Evolutionary conservation across 2,888 invertebrate species (phyloP), one percentile per base, ranked within the genome.

Genomic region (Tenthredo amoena): DNA sequence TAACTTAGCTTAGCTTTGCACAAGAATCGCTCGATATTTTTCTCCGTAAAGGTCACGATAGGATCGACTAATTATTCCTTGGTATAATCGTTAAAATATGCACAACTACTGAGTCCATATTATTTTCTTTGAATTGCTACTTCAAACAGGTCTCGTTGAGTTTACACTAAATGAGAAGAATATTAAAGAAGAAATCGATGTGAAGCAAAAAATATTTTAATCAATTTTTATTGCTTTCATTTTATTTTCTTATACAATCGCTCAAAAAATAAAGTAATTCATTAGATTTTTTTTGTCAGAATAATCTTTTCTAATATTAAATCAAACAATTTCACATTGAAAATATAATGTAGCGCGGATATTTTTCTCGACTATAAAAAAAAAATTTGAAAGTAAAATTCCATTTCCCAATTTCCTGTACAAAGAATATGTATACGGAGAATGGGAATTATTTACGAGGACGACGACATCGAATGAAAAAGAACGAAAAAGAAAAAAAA

Each of bases 51-150:
- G 68, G 68, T 83, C 68, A 47, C 65, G 83, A 83, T 62, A 62
- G 40, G 83, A 83, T 83, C 83, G 83, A 68, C 83, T 47, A 83
- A 83, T 83, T 68, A 83, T 83, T 83, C 71, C 83, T 71, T 18
- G 71, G 83, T 47, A 77, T 55, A 68, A 83, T 83, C 68, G 68
- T 71, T 68, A 47, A 68, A 68, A 83, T 83, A 83, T 83, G 71
- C n/a, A 71, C 43, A 34, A n/a, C n/a, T 21, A 9, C 40, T 58
- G 21, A n/a, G 10, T 34, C 55, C 50, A 62, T 81, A 81, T 55
- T 18, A 31, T 40, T 81, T 77, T 62, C 21, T 43, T 31, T 34
- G 15, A 81, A 81, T 81, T 58, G 81, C n/a, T 21, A 81, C 81
- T 62, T 62, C 62, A 5, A 81, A 18, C 2, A 15, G 74, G 12